phyloP scores from a whole-genome alignment of 2,797 vertebrate genomes.

The Ispidina lecontei region DNA sequence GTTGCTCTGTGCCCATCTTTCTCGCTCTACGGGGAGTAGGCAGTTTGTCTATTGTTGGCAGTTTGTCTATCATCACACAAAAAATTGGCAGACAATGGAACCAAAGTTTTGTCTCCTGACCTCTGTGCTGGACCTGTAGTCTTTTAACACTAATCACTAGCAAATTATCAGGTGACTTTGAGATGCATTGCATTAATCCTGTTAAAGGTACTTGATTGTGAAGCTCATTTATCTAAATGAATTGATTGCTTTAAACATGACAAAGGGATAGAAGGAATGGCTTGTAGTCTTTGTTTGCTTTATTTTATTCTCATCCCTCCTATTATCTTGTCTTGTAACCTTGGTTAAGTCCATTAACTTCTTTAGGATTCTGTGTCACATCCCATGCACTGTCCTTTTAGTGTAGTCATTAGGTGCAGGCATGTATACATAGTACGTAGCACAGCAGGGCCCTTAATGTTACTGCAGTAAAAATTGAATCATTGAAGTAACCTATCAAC shows the following conservation, averaged over 20 bases:
- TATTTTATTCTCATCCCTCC: conserved; percentile 1
- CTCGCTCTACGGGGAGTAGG: too few relatives aligned
- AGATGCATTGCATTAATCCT: neutral
- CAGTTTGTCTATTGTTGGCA: too few relatives aligned
- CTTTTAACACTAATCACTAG: neutral
- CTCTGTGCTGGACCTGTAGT: neutral
- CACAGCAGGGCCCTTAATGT: neutral
- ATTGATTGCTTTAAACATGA: neutral
- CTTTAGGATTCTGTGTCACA: conserved; percentile 31
- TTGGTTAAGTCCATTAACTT: conserved; percentile 59
- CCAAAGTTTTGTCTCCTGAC: neutral
- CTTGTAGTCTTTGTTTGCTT: conserved; percentile 31
- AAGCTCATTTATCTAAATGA: conserved; percentile 36
- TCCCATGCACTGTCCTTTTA: conserved; percentile 40
- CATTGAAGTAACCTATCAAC: conserved; percentile 51
- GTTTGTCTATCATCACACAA: neutral
- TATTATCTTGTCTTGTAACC: conserved; percentile 33
- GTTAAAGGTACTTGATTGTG: neutral
- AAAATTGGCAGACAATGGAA: neutral
- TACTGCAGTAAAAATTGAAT: neutral
- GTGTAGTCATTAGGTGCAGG: conserved; percentile 11
- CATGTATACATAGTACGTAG: neutral
- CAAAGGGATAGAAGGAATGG: neutral
- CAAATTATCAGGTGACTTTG: neutral
- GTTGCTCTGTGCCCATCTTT: too few relatives aligned